Conservation (phyloP, 2,888 invertebrate genomes). For the Rotaria macrura region DNA sequence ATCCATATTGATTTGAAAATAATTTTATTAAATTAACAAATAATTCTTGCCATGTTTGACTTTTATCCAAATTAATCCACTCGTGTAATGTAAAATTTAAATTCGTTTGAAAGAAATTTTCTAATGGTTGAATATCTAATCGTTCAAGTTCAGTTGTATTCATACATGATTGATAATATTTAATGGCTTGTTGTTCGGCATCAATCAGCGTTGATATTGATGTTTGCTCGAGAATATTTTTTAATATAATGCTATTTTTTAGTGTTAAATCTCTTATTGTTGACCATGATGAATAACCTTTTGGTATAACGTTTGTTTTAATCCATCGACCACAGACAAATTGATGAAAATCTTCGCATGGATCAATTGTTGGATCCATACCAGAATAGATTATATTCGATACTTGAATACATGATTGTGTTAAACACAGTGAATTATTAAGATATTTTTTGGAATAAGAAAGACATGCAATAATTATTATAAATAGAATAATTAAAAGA, state of each 20-base stretch:
- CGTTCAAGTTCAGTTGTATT: constrained; percentile 78
- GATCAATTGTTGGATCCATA: constrained; percentile 23
- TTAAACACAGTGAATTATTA: background rate
- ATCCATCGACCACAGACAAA: constrained; percentile 72
- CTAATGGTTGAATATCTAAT: constrained; percentile 69
- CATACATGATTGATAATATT: constrained; percentile 81
- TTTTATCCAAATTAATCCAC: constrained; percentile 2
- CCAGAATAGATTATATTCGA: background rate
- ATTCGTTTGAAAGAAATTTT: constrained; percentile 58
- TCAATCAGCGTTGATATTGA: constrained; percentile 52
- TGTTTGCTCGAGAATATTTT: constrained; percentile 60
- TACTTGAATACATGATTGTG: constrained; percentile 19
- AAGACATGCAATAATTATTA: background rate
- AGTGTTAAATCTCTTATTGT: constrained; percentile 83
- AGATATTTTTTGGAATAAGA: background rate
- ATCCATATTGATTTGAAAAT: background rate
- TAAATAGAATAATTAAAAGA: background rate
- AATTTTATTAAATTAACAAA: background rate
- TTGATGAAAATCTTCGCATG: constrained; percentile 38
- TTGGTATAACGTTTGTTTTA: constrained; percentile 78
- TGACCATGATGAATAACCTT: constrained; percentile 87
- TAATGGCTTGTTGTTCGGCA: constrained; percentile 74
- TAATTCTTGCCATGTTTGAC: background rate
- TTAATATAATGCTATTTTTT: constrained; percentile 78
- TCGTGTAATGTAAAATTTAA: constrained; percentile 32